Base-by-base conservation (phyloP, 2,797 vertebrate species). In the Todus mexicanus region DNA sequence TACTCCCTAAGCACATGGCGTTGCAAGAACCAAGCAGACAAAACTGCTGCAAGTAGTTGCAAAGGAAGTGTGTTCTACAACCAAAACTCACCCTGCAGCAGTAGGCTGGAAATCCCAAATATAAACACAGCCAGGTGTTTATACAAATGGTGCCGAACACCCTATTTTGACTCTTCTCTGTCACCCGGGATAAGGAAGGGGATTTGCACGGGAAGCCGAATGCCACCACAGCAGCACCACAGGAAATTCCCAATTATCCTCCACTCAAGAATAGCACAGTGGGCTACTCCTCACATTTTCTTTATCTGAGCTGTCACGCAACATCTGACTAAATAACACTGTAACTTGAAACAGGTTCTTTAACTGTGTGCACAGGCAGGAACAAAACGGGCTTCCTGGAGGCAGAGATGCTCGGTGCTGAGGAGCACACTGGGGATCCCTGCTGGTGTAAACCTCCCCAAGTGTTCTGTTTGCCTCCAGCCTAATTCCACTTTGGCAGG, bases 181-280 rank as follows among this genome's bases (percentile, higher is more conserved):
- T 33, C 0, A 1, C 87, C 81, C 29, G 8, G 77, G 37, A 9
- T 33, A 84, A 20, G 1, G 45, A 84, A 54, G 29, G 54, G 19
- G 7, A 57, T 80, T 19, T 18, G 70, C 63, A 72, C 4, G 0
- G 68, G 68, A 95, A 79, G 81, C 77, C 1, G 0, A 90, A 54
- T 17, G 38, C 80, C 92, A 90, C 72, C 10, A 2, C 57, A 61
- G 48, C 74, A 82, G 64, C 75, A 42, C 78, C 84, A 93, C 94
- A 94, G 93, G 95, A 96, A 94, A 95, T 94, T 94, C 92, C 93
- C 89, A 93, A 94, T 94, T 93, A 93, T 54, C 75, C 69, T 47
- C 42, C 48, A 75, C 12, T 82, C 81, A 47, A 80, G 94, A 96
- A 95, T 85, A 87, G 93, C 88, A 84, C 94, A 92, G 72, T 27